Base-by-base conservation (phyloP, 2,113 vertebrate genomes). In the Crotalus horridus region DNA sequence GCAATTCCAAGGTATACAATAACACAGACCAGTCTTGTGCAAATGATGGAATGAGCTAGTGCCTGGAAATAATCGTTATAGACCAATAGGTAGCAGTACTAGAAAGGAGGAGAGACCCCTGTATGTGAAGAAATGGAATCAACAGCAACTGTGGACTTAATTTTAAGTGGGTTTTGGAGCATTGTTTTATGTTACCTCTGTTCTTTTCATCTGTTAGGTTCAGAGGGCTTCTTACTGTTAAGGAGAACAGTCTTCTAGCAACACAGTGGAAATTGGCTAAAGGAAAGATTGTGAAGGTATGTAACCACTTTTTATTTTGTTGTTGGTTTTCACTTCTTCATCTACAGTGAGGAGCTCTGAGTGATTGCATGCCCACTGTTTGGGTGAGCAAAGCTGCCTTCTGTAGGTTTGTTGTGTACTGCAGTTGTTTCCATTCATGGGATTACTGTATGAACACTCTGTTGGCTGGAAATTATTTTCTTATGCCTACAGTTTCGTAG, bases 41-140 rank as follows among this genome's bases (percentile, higher is more conserved):
- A 93, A 92, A 96, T 88, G 90, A 88, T 96, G 96, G 92, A 88
- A 96, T 26, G 96, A 97, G 95, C 97, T 97, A 97, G 97, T 97
- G 97, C 95, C 74, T 96, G 95, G 94, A 96, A 96, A 94, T 97
- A 96, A 93, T 98, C 98, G 98, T 98, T 98, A 98, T 98, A 98
- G 97, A 97, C 96, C 97, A 69, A 94, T 92, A 91, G 48, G 3
- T 88, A 96, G 96, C 97, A 88, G 94, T 69, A 93, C 91, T 74
- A 92, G 93, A 94, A 93, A 96, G 95, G 95, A 58, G n/a, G 13
- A 85, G 48, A 90, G 23, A 0, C 61, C 69, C 89, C 91, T 74
- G 58, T 4, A 53, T 23, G 51, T 56, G 1, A 74, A 96, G 85
- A 95, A 95, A 93, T 86, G 94, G 91, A 94, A 93, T 90, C 0